Percentiles rank a stretch among this genome's conserved stretches.
These are phyloP conservation scores for Geophilus truncorum DNA, from an alignment of 2,888 invertebrate genomes.

Conservation along the genomic window DNA sequence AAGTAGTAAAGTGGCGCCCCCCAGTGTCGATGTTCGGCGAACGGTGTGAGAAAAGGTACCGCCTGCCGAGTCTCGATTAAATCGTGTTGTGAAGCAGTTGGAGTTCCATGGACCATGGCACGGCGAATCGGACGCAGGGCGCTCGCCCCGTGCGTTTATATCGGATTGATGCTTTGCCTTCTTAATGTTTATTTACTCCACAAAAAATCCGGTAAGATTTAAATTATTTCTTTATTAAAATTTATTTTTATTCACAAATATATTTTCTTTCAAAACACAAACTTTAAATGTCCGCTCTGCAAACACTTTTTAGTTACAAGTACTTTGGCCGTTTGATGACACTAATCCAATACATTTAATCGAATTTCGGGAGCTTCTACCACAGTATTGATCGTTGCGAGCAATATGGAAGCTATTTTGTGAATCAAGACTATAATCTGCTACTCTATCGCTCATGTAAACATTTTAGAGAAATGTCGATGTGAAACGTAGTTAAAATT, in stretches of 20 bases:
- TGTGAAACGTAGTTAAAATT: neutral
- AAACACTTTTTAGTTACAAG: neutral
- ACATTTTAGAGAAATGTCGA: neutral
- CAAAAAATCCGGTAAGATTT: neutral
- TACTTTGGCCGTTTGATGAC: neutral
- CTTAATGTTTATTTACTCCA: neutral
- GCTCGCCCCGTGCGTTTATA: neutral
- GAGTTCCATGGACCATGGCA: slow-evolving; percentile 21
- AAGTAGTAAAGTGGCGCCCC: neutral
- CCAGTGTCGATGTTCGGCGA: neutral
- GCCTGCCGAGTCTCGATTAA: neutral
- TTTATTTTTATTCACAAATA: neutral
- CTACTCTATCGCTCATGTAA: neutral
- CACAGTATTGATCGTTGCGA: neutral
- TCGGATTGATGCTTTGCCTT: neutral
- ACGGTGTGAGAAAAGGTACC: neutral
- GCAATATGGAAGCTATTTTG: slow-evolving; percentile 21
- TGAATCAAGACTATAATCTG: neutral
- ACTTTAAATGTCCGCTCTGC: too few species aligned
- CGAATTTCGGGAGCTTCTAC: neutral
- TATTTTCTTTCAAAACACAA: neutral
- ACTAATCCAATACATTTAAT: neutral
- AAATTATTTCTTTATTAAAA: neutral
- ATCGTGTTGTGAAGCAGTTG: neutral
- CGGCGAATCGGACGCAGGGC: neutral